Evolutionary conservation across 2,888 invertebrate species (phyloP), one percentile per base, ranked within the genome.

Genomic region (Pseudococcus longispinus): DNA sequence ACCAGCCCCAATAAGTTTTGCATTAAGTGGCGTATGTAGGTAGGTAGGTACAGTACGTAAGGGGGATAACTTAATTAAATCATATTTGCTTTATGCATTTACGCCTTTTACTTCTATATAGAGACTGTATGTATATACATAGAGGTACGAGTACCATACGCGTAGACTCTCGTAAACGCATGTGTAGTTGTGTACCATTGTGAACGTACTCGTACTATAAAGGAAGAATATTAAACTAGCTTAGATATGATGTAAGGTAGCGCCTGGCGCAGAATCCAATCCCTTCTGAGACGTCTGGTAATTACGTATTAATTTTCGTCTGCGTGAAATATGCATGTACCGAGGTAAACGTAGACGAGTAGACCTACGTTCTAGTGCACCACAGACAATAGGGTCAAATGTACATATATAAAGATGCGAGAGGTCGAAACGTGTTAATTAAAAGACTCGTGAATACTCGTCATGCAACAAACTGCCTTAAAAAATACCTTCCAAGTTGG

Each of bases 21-120:
- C 60, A 60, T 60, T 60, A 60, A 60, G 60, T 60, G 60, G 60
- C 60, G 9, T 60, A 60, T 1, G 55, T 55, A n/a, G 4, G n/a
- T 55, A 20, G 3, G 55, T 15, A 55, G n/a, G 55, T 8, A 23
- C 20, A 8, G 60, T 13, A 23, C 6, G n/a, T 4, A 13, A 26
- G 65, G 29, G 70, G 70, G 18, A 26, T 29, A 32, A 70, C 29
- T 32, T 70, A 70, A 70, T 70, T 70, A 70, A 70, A 70, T 70
- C 70, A 70, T 70, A 29, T 70, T 70, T 70, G 29, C 70, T 29
- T 70, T 18, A 32, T 70, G 70, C 70, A 70, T 70, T 70, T 29
- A 70, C 18, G 29, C 70, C 29, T 32, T 70, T 15, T 26, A 29
- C 13, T n/a, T n/a, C n/a, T n/a, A n/a, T n/a, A n/a, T n/a, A n/a